These are phyloP conservation scores for Aphelenchoides fujianensis DNA, from an alignment of 1,140 invertebrate genomes.

Conservation along the genomic window DNA sequence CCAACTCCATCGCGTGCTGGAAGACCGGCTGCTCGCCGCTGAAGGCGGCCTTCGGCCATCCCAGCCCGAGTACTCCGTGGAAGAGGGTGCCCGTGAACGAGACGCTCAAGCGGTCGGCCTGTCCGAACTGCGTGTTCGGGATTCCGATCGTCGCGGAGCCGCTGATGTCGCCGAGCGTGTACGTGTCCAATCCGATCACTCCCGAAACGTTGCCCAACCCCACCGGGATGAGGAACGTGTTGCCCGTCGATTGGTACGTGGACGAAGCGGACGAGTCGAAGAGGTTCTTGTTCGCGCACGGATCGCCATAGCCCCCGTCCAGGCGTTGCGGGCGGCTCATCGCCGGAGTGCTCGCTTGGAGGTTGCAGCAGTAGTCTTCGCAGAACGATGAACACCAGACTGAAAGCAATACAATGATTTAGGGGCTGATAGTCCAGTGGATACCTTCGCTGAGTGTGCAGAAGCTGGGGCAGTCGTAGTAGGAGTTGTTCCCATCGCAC, in stretches of 20 bases:
- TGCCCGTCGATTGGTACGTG: not conserved
- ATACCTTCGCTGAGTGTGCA: not conserved
- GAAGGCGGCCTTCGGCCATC: not conserved
- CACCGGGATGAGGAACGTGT: not conserved
- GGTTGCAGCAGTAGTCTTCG: not conserved
- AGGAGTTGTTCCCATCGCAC: not conserved
- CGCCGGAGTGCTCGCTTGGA: not conserved
- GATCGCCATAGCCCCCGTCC: not conserved
- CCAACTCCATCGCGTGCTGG: conserved; percentile 8
- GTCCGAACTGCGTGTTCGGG: not conserved
- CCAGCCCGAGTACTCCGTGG: conserved; percentile 14
- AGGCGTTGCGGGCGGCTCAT: not conserved
- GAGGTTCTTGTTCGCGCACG: conserved; percentile 3
- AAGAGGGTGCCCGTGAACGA: not conserved
- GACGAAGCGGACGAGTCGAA: conserved; percentile 12
- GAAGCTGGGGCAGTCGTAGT: conserved; percentile 2
- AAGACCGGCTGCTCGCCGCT: conserved; percentile 4
- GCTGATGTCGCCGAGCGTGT: not conserved
- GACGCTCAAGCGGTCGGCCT: not conserved
- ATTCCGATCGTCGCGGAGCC: not conserved
- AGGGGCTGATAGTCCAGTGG: too few species aligned
- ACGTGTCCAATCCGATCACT: not conserved
- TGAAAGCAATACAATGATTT: too few species aligned
- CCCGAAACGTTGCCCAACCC: conserved; percentile 11
- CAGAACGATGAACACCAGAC: not conserved